Percentiles rank a stretch among this genome's conserved stretches.
phyloP scores from a whole-genome alignment of 2,113 vertebrate genomes.

The Aleadryas rufinucha region DNA sequence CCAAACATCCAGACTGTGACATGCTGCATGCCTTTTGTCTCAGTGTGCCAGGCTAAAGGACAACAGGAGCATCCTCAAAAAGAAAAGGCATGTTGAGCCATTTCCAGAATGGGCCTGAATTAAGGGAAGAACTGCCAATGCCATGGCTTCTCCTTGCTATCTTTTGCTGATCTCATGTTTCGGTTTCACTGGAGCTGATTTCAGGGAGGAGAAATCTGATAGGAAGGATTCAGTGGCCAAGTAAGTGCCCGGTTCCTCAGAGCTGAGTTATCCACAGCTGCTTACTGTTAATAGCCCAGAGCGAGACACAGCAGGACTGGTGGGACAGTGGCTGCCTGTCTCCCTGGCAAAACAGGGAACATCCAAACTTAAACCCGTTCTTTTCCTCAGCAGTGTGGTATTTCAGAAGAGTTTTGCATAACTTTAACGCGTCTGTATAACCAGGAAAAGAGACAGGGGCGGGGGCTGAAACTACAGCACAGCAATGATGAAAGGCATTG shows the following conservation, averaged over 20 bases:
- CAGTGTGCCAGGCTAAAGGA: not conserved
- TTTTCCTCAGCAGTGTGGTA: not conserved
- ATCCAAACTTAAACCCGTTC: not conserved
- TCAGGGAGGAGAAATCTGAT: constrained; percentile 20
- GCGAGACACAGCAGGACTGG: not conserved
- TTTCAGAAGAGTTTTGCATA: not conserved
- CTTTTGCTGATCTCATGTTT: not conserved
- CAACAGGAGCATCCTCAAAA: not conserved
- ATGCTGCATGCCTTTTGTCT: not conserved
- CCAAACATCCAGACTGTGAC: not conserved
- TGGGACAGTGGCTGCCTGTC: not conserved
- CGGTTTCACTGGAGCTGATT: not conserved
- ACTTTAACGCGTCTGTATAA: not conserved
- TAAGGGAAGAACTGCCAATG: not conserved
- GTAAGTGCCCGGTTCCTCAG: not conserved
- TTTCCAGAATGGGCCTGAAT: not conserved
- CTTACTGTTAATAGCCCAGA: not conserved
- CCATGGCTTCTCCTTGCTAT: not conserved
- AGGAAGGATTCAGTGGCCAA: constrained; percentile 1
- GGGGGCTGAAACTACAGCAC: not conserved
- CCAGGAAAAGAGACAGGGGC: not conserved
- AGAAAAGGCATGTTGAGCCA: not conserved
- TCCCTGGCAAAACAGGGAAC: not conserved
- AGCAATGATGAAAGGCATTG: not conserved
- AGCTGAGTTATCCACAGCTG: constrained; percentile 42